Evolutionary conservation across 2,797 vertebrate genomes (phyloP), one percentile per base, ranked within the genome.

Genomic region (Valencia hispanica): DNA sequence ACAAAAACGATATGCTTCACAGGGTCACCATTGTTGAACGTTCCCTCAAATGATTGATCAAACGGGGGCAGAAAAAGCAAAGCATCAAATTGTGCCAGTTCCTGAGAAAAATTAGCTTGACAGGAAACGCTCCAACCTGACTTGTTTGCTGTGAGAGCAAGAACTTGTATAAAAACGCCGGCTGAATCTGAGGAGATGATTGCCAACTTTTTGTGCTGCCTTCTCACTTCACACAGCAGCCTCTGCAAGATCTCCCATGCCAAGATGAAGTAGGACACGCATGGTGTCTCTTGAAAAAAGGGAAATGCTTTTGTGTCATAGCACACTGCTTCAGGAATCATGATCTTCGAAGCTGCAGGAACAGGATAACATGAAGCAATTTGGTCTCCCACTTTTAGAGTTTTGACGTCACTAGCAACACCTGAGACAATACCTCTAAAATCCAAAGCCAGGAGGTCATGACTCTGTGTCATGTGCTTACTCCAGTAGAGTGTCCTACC

Each of bases 401-500:
- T 90, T 25, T 59, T 83, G 30, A 96, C 95, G 39, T 92, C 81
- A 68, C 61, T 90, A 48, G 96, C 97, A 72, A 92, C 90, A 78
- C 94, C 94, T 18, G 89, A 95, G 53, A 97, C 93, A 41, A 82
- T 89, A 57, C 96, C 97, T 50, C 94, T 93, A 78, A 96, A 97
- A 88, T 97, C 96, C 59, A 97, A 91, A 82, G 93, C 95, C 55
- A 97, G 73, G 80, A 97, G 92, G 1, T 88, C 79, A 32, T 97
- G 94, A 69, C 91, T 95, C 14, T 92, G 92, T 63, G 84, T 82
- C 0, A 82, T 61, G 32, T 95, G 87, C n/a, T 93, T 92, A 84
- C 90, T 94, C 96, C 96, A 98, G 25, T 97, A 97, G 11, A 97
- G 66, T 0, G 95, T 94, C 36, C 91, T 91, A 15, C 95, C 94